These are phyloP conservation scores for Lithophane socia DNA, from an alignment of 2,888 invertebrate species.

Conservation along the genomic window DNA sequence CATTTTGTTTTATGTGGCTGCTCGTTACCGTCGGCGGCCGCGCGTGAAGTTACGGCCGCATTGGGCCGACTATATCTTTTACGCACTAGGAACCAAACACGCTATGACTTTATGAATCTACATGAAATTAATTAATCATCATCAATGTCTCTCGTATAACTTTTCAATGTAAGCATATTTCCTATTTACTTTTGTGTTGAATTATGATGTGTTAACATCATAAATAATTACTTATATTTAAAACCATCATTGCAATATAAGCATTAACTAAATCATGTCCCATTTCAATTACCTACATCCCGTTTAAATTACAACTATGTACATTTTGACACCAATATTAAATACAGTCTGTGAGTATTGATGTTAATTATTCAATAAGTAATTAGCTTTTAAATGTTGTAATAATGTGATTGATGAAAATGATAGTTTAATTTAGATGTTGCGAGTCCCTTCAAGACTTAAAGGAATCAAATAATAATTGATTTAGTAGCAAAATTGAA, in stretches of 20 bases:
- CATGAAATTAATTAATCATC: neutral
- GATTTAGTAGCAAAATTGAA: neutral
- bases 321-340: slow-evolving; percentile 1
- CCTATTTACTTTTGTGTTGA: neutral
- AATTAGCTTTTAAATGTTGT: neutral
- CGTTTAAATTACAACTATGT: neutral
- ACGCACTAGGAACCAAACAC: slow-evolving; percentile 67
- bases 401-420: slow-evolving; percentile 9
- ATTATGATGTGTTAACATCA: neutral
- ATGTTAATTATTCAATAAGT: slow-evolving; percentile 6
- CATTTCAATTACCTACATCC: slow-evolving; percentile 11
- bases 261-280: neutral
- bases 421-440: slow-evolving; percentile 17
- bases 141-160: neutral
- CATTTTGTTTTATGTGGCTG: slow-evolving; percentile 90
- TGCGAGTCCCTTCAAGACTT: neutral
- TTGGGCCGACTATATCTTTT: slow-evolving; percentile 75
- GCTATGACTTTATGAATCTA: slow-evolving; percentile 29
- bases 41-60: slow-evolving; percentile 89
- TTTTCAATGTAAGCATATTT: neutral
- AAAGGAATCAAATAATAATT: neutral
- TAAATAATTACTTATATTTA: neutral
- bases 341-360: neutral
- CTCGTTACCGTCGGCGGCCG: slow-evolving; percentile 89
- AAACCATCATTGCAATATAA: neutral